Conservation (phyloP, 2,888 invertebrate genomes). For the Pseudococcus jackbeardsleyi region DNA sequence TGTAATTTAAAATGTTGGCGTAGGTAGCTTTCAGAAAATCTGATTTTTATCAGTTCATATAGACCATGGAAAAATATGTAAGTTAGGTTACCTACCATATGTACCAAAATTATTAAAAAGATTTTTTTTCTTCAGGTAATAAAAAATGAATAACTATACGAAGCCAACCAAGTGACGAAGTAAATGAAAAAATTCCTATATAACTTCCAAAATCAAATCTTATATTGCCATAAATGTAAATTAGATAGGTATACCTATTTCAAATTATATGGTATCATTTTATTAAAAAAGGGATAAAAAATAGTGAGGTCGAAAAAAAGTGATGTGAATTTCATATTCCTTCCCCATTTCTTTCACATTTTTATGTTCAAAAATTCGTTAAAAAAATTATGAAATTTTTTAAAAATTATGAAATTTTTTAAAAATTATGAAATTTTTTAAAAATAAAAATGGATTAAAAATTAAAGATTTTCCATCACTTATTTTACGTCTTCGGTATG, state of each 20-base stretch:
- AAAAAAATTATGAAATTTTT: too few relatives aligned
- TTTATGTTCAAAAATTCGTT: too few relatives aligned
- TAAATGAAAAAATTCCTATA: neutral
- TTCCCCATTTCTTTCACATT: too few relatives aligned
- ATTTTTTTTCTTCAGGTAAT: neutral
- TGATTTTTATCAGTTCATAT: constrained; percentile 27
- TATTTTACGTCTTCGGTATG: neutral
- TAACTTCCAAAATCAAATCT: neutral
- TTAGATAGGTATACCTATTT: too few relatives aligned
- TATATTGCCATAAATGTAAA: neutral
- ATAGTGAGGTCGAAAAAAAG: too few relatives aligned
- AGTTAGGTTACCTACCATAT: neutral
- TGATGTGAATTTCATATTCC: too few relatives aligned
- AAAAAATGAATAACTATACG: neutral
- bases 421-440: too few relatives aligned
- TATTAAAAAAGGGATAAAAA: too few relatives aligned
- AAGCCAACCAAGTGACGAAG: neutral
- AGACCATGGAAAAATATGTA: neutral
- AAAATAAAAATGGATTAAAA: too few relatives aligned
- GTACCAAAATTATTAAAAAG: neutral
- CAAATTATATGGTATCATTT: too few relatives aligned
- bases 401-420: too few relatives aligned
- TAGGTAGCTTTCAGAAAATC: constrained; percentile 48
- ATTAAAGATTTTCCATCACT: too few relatives aligned
- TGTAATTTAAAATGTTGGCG: constrained; percentile 30